Percentiles rank a stretch among this genome's conserved stretches.
These are phyloP conservation scores for Mythimna vitellina DNA, from an alignment of 2,888 invertebrate species.

Conservation along the genomic window DNA sequence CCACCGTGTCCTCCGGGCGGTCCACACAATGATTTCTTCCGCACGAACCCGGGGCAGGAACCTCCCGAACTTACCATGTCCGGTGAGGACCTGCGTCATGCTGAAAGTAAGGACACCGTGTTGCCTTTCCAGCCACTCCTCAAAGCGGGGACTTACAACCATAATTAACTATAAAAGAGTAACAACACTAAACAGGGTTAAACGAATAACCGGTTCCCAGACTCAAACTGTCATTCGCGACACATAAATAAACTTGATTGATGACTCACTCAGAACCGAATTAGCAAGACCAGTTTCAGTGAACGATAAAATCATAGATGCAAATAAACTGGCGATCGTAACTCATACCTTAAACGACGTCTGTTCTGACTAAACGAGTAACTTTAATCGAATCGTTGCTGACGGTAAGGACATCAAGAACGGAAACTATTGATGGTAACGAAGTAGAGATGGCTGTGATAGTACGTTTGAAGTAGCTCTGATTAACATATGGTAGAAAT, in stretches of 20 bases:
- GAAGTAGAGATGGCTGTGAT: conserved; percentile 18
- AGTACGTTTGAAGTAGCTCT: conserved; percentile 10
- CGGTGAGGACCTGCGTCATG: too few relatives aligned
- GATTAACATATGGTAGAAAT: conserved; percentile 24
- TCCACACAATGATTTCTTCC: too few relatives aligned
- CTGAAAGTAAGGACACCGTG: too few relatives aligned
- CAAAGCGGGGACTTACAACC: too few relatives aligned
- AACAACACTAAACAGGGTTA: background rate
- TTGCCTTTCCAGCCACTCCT: too few relatives aligned
- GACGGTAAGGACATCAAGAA: conserved; percentile 26
- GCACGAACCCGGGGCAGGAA: too few relatives aligned
- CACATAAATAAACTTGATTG: conserved; percentile 26
- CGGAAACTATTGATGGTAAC: conserved; percentile 40
- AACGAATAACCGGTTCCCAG: background rate
- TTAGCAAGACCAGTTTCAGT: conserved; percentile 42
- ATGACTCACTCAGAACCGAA: conserved; percentile 25
- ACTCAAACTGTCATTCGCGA: background rate
- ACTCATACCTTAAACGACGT: conserved; percentile 42
- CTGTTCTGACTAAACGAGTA: conserved; percentile 32
- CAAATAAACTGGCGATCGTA: conserved; percentile 38
- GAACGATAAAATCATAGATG: conserved; percentile 31
- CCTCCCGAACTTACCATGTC: too few relatives aligned
- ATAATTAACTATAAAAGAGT: background rate
- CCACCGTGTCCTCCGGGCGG: too few relatives aligned
- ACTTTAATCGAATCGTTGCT: conserved; percentile 34